Base-by-base conservation (phyloP, 2,888 invertebrate species). In the Julus scanicus region DNA sequence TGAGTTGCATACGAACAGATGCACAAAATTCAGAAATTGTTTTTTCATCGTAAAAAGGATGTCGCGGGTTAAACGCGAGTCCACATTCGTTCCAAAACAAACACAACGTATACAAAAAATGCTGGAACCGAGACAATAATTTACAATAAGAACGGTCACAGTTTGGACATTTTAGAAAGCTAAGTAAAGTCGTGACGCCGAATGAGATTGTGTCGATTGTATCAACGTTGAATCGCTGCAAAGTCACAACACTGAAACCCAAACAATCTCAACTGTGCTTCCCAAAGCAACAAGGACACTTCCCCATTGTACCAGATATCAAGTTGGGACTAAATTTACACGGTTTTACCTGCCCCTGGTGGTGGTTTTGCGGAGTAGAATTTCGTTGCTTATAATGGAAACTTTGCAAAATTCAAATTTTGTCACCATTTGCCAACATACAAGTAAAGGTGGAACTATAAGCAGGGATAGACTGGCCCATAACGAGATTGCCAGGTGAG, bases 121-220 rank as follows among this genome's bases (percentile, higher is more conserved):
- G 6, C n/a, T 63, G 63, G 20, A 63, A 63, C 63, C 17, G 20
- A 63, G 63, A 63, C 63, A n/a, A 63, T 20, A 63, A 63, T 63
- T 63, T 63, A 63, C 63, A 63, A 17, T n/a, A 20, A 63, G n/a
- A 63, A 63, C 63, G 17, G 63, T n/a, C 63, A 63, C 53, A 63
- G n/a, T 63, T 63, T 63, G 63, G 63, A 63, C 20, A 63, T 9
- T 53, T 15, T 53, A 44, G 44, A 53, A 3, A 17, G 17, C 53
- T 2, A 53, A 53, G 53, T 15, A 53, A 53, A 53, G 53, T 53
- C 53, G 53, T 53, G 53, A 53, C 53, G 53, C 13, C 15, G 11
- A 53, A 53, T 1, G 53, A 53, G 53, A 53, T 53, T 53, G 53
- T 53, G 9, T 53, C 4, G 53, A 17, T 4, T 53, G 15, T 53